A percentile compares a stretch with the other conserved stretches of the same genome.
Conservation (phyloP, 2,113 vertebrate genomes). For the Ptychochromis oligacanthus region DNA sequence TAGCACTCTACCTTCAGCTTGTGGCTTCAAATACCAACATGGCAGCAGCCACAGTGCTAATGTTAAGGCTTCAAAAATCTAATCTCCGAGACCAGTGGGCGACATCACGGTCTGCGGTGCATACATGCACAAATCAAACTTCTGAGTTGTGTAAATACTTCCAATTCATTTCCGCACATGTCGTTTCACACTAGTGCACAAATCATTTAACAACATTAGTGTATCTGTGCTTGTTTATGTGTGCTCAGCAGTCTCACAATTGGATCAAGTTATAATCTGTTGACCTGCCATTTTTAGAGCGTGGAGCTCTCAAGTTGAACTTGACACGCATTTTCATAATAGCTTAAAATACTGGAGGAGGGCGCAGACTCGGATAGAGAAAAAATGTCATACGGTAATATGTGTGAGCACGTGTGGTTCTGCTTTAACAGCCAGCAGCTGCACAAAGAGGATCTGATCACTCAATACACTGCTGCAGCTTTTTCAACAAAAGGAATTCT, state of each 20-base stretch:
- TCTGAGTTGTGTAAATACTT: too few species aligned
- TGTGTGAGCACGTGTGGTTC: neutral
- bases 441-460: neutral
- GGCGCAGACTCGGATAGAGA: neutral
- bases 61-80: too few species aligned
- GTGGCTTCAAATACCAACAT: too few species aligned
- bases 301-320: neutral
- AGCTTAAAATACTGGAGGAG: neutral
- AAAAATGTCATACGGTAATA: neutral
- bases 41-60: too few species aligned
- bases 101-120: too few species aligned
- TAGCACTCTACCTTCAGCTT: too few species aligned
- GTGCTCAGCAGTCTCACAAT: neutral
- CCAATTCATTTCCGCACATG: neutral
- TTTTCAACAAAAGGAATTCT: neutral
- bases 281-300: constrained; percentile 11
- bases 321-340: constrained; percentile 34
- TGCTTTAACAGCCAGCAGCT: neutral
- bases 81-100: too few species aligned
- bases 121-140: too few species aligned
- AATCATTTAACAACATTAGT: neutral
- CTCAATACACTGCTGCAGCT: neutral
- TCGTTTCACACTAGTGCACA: neutral
- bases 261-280: neutral
- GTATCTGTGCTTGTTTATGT: neutral